phyloP scores from a whole-genome alignment of 1,140 invertebrate species.

The Hyposmocoma kahamanoa region DNA sequence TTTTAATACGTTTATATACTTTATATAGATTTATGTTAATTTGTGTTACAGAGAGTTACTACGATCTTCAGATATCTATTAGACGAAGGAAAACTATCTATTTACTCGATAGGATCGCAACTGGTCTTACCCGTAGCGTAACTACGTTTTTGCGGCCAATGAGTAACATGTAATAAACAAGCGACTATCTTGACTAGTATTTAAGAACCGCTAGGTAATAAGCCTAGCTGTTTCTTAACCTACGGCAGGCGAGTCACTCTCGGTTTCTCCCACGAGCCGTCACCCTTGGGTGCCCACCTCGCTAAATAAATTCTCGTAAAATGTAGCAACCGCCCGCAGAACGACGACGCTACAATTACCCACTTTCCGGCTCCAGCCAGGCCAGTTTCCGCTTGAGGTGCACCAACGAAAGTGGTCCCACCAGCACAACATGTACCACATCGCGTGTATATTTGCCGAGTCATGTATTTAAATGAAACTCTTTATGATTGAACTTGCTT shows the following conservation, averaged over 20 bases:
- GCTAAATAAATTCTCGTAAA: conserved; percentile 24
- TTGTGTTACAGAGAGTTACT: too few relatives aligned
- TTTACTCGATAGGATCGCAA: too few relatives aligned
- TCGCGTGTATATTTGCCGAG: not conserved
- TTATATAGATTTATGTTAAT: too few relatives aligned
- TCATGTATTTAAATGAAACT: not conserved
- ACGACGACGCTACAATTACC: conserved; percentile 25
- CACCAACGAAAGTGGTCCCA: conserved; percentile 37
- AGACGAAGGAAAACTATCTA: too few relatives aligned
- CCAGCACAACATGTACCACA: not conserved
- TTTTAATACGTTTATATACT: too few relatives aligned
- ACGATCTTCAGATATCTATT: too few relatives aligned
- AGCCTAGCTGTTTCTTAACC: not conserved
- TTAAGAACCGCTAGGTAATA: conserved; percentile 5
- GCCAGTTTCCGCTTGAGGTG: conserved; percentile 26
- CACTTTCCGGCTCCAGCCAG: conserved; percentile 33
- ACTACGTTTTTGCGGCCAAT: too few relatives aligned
- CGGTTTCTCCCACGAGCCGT: conserved; percentile 43
- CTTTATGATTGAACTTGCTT: not conserved
- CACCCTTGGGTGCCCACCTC: conserved; percentile 47
- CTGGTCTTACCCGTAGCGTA: too few relatives aligned
- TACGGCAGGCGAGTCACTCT: conserved; percentile 30
- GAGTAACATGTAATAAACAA: too few relatives aligned
- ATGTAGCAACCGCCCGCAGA: conserved; percentile 8
- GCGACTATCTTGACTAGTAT: too few relatives aligned